Evolutionary conservation across 2,797 vertebrate genomes (phyloP).

Genomic region (Cyclopterus lumpus): DNA sequence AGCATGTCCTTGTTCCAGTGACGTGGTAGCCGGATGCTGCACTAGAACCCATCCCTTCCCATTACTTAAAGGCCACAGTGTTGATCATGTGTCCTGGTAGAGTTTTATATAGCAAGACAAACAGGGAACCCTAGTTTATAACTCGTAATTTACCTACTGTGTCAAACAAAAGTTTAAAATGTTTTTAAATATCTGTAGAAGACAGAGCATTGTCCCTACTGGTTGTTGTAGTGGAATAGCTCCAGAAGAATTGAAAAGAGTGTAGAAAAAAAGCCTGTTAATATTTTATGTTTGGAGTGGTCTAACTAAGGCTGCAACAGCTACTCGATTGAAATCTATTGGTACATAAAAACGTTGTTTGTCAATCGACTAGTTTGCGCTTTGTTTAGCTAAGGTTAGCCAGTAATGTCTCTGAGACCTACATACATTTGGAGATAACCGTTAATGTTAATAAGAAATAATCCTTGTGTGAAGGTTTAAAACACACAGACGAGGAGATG

Average conservation of each 20-base stretch:
- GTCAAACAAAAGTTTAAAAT: neutral
- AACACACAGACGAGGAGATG: neutral
- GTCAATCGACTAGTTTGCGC: too few relatives aligned
- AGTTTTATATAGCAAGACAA: conserved; percentile 8
- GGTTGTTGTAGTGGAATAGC: neutral
- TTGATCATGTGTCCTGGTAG: neutral
- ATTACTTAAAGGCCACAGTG: conserved; percentile 18
- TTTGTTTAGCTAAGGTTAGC: neutral
- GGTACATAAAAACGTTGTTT: too few relatives aligned
- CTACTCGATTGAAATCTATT: too few relatives aligned
- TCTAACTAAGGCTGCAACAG: neutral
- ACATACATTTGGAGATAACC: too few relatives aligned
- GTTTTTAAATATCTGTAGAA: neutral
- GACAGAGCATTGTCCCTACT: neutral
- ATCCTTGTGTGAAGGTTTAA: too few relatives aligned
- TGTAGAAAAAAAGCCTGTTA: conserved; percentile 18
- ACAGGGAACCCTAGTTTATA: neutral
- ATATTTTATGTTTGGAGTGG: conserved; percentile 32
- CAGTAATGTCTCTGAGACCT: too few relatives aligned
- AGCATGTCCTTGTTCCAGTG: conserved; percentile 9
- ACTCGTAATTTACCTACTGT: neutral
- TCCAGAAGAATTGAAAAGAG: neutral
- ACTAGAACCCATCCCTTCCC: neutral
- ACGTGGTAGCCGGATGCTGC: conserved; percentile 8
- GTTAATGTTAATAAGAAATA: too few relatives aligned